phyloP scores from a whole-genome alignment of 2,797 vertebrate genomes.

The Epinephelus malabaricus region DNA sequence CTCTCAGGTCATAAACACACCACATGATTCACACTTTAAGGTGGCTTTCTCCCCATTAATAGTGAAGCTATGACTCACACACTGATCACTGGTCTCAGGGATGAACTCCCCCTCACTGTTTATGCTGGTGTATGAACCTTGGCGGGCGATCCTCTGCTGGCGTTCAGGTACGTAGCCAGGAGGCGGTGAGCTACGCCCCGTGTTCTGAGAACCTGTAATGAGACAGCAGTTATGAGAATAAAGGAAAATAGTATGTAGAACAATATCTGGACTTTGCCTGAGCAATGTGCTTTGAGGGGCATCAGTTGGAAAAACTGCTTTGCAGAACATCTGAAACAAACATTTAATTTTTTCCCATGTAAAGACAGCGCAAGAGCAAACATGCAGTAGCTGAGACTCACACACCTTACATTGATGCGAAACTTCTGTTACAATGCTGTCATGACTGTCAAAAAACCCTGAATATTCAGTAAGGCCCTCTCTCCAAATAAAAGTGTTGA shows the following conservation, averaged over 20 bases:
- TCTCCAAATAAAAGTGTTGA: not conserved
- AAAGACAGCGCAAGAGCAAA: too few species aligned
- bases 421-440: not conserved
- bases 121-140: constrained; percentile 98
- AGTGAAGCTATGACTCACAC: constrained; percentile 86
- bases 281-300: not conserved
- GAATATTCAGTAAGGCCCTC: not conserved
- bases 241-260: not conserved
- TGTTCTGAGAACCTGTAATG: constrained; percentile 92
- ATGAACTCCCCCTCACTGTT: constrained; percentile 99
- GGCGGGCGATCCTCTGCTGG: constrained; percentile 96
- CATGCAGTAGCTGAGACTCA: not conserved
- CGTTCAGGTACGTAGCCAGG: constrained; percentile 97
- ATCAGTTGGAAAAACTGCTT: not conserved
- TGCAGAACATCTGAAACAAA: too few species aligned
- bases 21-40: constrained; percentile 12
- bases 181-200: constrained; percentile 95
- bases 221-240: constrained; percentile 18
- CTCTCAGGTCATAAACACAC: constrained; percentile 17
- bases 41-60: constrained; percentile 19
- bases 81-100: constrained; percentile 95
- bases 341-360: too few species aligned
- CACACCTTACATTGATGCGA: not conserved
- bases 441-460: not conserved
- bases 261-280: not conserved